Conservation (phyloP, 2,888 invertebrate genomes). For the Drosophila pegasa region DNA sequence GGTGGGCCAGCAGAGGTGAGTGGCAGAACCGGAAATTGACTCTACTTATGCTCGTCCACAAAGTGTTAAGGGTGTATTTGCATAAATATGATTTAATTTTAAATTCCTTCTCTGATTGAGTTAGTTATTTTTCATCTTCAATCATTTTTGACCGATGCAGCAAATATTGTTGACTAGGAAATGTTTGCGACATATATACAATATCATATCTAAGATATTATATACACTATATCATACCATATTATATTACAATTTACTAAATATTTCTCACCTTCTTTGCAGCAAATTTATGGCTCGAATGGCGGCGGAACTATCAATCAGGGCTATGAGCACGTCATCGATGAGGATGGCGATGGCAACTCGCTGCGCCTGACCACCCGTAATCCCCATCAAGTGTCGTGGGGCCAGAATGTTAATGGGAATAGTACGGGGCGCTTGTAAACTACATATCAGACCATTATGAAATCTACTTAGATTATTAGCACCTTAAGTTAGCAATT, state of each 20-base stretch:
- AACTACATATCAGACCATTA: slow-evolving; percentile 36
- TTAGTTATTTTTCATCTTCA: too few species aligned
- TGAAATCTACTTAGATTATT: slow-evolving; percentile 29
- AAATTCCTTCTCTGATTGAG: too few species aligned
- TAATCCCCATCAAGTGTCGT: slow-evolving; percentile 87
- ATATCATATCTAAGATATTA: too few species aligned
- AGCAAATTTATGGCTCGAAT: slow-evolving; percentile 81
- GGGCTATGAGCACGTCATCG: slow-evolving; percentile 89
- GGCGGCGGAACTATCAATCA: slow-evolving; percentile 91
- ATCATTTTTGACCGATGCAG: too few species aligned
- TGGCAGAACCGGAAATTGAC: neutral
- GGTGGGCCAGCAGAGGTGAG: slow-evolving; percentile 84
- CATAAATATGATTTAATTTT: too few species aligned
- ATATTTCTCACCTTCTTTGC: neutral
- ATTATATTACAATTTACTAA: too few species aligned
- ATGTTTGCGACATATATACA: too few species aligned
- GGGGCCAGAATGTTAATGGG: slow-evolving; percentile 84
- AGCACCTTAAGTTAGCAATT: slow-evolving; percentile 54
- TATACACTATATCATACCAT: neutral
- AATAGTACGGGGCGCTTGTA: slow-evolving; percentile 84
- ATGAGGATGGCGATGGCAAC: slow-evolving; percentile 90
- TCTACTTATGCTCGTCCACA: neutral
- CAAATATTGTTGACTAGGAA: too few species aligned
- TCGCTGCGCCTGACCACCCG: slow-evolving; percentile 91
- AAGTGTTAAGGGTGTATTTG: neutral